phyloP scores from a whole-genome alignment of 2,113 vertebrate genomes.

The Heloderma charlesbogerti region DNA sequence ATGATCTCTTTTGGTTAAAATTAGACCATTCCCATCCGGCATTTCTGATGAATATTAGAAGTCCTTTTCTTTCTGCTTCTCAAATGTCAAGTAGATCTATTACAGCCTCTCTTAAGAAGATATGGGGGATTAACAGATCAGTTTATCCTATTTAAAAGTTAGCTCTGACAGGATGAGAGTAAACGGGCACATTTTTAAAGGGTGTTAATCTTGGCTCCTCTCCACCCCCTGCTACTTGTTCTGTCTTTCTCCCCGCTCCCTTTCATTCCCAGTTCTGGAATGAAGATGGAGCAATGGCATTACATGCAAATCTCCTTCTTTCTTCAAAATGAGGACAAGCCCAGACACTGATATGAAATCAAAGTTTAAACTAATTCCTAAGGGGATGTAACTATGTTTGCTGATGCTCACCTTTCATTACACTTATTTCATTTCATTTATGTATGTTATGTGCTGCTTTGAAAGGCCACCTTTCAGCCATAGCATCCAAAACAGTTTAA shows the following conservation, averaged over 20 bases:
- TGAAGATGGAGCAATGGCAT: constrained; percentile 48
- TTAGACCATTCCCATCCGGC: constrained; percentile 25
- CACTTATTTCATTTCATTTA: background rate
- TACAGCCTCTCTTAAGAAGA: constrained; percentile 73
- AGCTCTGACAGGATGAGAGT: constrained; percentile 55
- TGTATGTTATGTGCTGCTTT: background rate
- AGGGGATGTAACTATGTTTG: background rate
- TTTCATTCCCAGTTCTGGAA: background rate
- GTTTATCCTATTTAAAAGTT: constrained; percentile 70
- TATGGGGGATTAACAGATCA: constrained; percentile 70
- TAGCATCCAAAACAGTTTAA: background rate
- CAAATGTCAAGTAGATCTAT: constrained; percentile 78
- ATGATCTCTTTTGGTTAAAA: background rate
- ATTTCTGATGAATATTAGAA: constrained; percentile 43
- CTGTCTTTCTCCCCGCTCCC: constrained; percentile 38
- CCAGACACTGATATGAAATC: constrained; percentile 34
- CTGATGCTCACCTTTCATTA: background rate
- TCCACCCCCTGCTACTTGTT: constrained; percentile 14
- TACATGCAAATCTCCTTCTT: constrained; percentile 44
- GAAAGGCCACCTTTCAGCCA: background rate
- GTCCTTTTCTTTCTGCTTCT: constrained; percentile 39
- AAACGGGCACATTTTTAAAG: constrained; percentile 68
- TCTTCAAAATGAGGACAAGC: constrained; percentile 34
- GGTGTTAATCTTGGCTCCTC: constrained; percentile 48
- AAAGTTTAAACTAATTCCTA: constrained; percentile 44